Evolutionary conservation across 2,797 vertebrate species (phyloP), one percentile per base, ranked within the genome.

Genomic region (Argentina silus): DNA sequence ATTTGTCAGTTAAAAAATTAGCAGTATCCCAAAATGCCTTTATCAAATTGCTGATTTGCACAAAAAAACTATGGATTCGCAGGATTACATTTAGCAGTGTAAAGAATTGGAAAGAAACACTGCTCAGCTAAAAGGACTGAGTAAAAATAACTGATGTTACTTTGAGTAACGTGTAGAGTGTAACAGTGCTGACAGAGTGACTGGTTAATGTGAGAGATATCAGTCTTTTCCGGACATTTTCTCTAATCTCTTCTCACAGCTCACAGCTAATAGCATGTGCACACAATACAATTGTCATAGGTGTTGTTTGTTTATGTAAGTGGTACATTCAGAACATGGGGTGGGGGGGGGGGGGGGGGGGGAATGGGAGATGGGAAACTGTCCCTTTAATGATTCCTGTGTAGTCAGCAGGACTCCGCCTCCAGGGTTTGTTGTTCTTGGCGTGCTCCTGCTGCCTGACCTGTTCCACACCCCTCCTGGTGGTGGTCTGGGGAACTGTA

Each of bases 341-440:
- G 81, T 82, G 71, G 60, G 71, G 72, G 65, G 79, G 77, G 75
- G 43, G 77, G 27, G 43, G 77, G 17, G 47, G 51, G n/a, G 77
- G 27, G 43, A 76, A n/a, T 36, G 51, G n/a, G 11, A 14, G 12
- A 44, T 36, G 78, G 78, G 75, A 73, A 79, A 27, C 86, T 86
- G 87, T 85, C 85, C 79, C 89, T 91, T 93, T 90, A 87, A 69
- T 74, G 69, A 3, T 67, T 59, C 10, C 78, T 79, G 83, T 79
- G 83, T 77, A 83, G 84, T 89, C 87, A 74, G 81, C 78, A 65
- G 73, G 59, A 81, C 89, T 80, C 86, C 89, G 45, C 90, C 90
- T 86, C 87, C 83, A 69, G 63, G 44, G 81, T 84, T 87, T 91
- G 91, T 88, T 93, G 85, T 90, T 91, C 80, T 87, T 51, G 75